A percentile compares a stretch with the other conserved stretches of the same genome.
Conservation (phyloP, 2,113 vertebrate species). For the Ceuthmochares aereus region DNA sequence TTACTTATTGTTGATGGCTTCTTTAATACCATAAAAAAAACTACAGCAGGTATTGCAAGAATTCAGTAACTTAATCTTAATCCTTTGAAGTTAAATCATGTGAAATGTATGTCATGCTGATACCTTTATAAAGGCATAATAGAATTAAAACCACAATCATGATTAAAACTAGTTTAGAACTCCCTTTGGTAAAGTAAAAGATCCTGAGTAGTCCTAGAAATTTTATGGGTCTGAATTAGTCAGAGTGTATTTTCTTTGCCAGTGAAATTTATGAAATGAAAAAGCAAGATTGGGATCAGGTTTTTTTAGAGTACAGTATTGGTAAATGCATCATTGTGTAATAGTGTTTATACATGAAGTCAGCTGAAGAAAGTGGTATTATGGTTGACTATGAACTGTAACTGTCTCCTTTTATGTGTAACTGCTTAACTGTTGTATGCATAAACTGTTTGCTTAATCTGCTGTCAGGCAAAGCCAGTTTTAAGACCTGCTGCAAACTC, state of each 20-base stretch:
- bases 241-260: not conserved
- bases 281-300: not conserved
- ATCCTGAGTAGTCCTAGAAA: not conserved
- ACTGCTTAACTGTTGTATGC: not conserved
- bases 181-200: not conserved
- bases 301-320: not conserved
- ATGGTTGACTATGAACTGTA: not conserved
- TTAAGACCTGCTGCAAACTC: not conserved
- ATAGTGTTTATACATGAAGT: not conserved
- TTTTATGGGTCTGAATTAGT: not conserved
- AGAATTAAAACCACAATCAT: not conserved
- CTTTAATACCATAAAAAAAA: conserved; percentile 45
- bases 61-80: conserved; percentile 62
- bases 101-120: conserved; percentile 21
- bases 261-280: not conserved
- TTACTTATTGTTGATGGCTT: conserved; percentile 51
- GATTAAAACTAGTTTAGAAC: not conserved
- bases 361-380: not conserved
- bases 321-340: not conserved
- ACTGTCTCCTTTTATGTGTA: not conserved
- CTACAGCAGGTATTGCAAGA: conserved; percentile 47
- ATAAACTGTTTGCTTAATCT: not conserved
- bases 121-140: conserved; percentile 25
- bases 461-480: not conserved
- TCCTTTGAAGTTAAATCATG: conserved; percentile 42